Base-by-base conservation (phyloP, 2,113 vertebrate species). In the Microcebus griseorufus region DNA sequence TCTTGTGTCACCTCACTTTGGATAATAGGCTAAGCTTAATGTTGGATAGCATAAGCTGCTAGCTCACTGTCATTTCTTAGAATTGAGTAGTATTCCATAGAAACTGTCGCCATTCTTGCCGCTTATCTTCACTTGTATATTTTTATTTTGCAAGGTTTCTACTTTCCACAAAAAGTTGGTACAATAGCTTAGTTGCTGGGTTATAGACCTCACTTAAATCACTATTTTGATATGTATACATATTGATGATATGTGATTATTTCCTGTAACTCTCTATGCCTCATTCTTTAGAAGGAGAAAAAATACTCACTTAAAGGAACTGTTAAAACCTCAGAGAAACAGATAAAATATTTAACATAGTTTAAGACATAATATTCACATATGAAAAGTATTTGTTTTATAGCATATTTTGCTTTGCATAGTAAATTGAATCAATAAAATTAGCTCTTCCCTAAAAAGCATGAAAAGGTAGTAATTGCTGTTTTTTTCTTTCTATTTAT, bases 361-460 rank as follows among this genome's bases (percentile, higher is more conserved):
- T 82, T 79, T 62, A 72, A 92, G 72, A 51, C 6, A 51, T n/a
- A 72, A 62, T 55, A 58, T 55, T 42, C 13, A 76, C 5, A 45
- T 45, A 22, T n/a, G 3, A 42, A 88, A 62, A 55, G 16, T 55
- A 17, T 55, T 55, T 55, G 53, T 55, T 55, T 55, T 55, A 22
- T 58, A 72, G 29, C 13, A 48, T 73, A 37, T 53, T 89, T 82
- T 80, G 16, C 6, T 93, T 51, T 53, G n/a, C 22, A 55, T 72
- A 67, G 60, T 37, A 55, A 55, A 67, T 37, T n/a, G 6, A 75
- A 62, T 72, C n/a, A 82, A 55, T 73, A n/a, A 79, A 92, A 90
- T 39, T 16, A 80, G 2, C 6, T 79, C 6, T 92, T 94, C 37
- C 62, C 53, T 39, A 7, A 58, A 70, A 92, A 72, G 22, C 12